Base-by-base conservation (phyloP, 2,113 vertebrate genomes). In the Leuciscus idus region DNA sequence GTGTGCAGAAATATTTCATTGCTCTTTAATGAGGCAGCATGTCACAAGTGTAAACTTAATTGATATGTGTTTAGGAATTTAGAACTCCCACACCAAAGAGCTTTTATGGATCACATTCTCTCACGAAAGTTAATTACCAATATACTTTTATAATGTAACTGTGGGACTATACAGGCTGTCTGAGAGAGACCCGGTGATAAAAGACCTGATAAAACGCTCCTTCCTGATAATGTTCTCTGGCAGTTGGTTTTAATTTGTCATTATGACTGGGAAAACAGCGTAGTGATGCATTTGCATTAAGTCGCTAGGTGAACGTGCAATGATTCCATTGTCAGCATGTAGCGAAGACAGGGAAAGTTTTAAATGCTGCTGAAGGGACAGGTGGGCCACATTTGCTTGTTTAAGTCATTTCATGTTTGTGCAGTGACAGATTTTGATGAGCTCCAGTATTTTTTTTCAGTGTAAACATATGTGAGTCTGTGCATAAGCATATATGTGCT, bases 341-440 rank as follows among this genome's bases (percentile, higher is more conserved):
- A 28, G 57, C 11, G 17, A 23, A 73, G 50, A 84, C 11, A 1
- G 11, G 10, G 64, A 36, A 68, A 19, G 66, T 84, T 73, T 57
- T 43, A 26, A 84, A 84, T 43, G 33, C 77, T 33, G 76, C 77
- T 81, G 77, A 84, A 84, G 84, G 76, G 86, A 80, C 88, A 89
- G 86, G 86, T 89, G 88, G 61, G 72, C 86, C n/a, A 55, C 73
- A 72, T 84, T 83, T 83, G 88, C 88, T 87, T 76, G 83, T 87
- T 89, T 86, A 85, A 89, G 82, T 82, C 85, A 89, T 89, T 89
- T 89, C 78, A 83, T 89, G 88, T 87, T 89, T 81, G 61, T 76
- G 77, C 50, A 81, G 81, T 87, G 39, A 80, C 88, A 85, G 72
- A 83, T 84, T 89, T 64, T 87, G 85, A 89, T 89, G 88, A 89